Base-by-base conservation (phyloP, 2,888 invertebrate species). In the Camponotus fellah region DNA sequence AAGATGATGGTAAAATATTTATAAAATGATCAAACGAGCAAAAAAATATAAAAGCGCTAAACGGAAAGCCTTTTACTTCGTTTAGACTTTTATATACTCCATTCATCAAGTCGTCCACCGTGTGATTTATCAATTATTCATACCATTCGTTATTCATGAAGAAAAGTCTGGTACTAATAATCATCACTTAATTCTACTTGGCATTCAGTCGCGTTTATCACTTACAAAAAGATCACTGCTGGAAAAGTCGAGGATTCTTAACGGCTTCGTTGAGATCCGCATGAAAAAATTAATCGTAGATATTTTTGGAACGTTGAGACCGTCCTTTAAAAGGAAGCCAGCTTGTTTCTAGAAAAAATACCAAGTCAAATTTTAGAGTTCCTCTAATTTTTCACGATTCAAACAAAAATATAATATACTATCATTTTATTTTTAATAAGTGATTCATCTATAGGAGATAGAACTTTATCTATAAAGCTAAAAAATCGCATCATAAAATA, bases 61-160 rank as follows among this genome's bases (percentile, higher is more conserved):
- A 40, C 26, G 60, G 12, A 53, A 53, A 17, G 43, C 72, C 83
- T 69, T 71, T 72, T 49, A 72, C 79, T 62, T 62, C 84, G 79
- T 53, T 82, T 60, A 60, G 32, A 80, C 68, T 79, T 71, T 58
- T 64, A 74, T 56, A 68, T 37, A 66, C 58, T 37, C 40, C 69
- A 66, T 88, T 83, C 77, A 71, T 86, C 79, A 65, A 40, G 49
- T 53, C 69, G n/a, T 34, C 62, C 14, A 32, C 40, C 46, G n/a
- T 40, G 60, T 56, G 65, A 86, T 86, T 82, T 74, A 86, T 88
- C 82, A 84, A 83, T 88, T 81, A 84, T 83, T 82, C 81, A 64
- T 74, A 58, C 60, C 66, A 79, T 86, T 81, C 46, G 64, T 82
- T 87, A 87, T 87, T 86, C 79, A 81, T 49, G 46, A 64, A 46